Base-by-base conservation (phyloP, 2,888 invertebrate genomes). In the Leistus spinibarbis region DNA sequence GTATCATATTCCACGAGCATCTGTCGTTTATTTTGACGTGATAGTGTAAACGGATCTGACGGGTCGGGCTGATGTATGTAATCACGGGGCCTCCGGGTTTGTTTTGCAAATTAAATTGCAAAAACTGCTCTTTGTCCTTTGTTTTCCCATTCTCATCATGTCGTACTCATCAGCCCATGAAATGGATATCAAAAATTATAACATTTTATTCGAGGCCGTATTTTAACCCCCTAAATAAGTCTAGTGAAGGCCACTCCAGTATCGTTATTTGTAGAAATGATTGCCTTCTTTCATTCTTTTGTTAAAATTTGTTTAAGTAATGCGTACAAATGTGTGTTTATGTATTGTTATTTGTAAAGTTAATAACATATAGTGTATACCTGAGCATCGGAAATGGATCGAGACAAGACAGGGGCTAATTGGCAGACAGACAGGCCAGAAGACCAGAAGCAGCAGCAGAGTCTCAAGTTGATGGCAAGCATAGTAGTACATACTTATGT, bases 381-480 rank as follows among this genome's bases (percentile, higher is more conserved):
- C 63, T 24, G 54, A 13, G 16, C 17, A 27, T 54, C 56, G 68
- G 56, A 75, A 75, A 75, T 75, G 75, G 68, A 75, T 69, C 68
- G 69, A 54, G 63, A 63, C 62, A 69, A 75, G 69, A 67, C 77
- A 71, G 78, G 76, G 78, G 77, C 79, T 80, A 80, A 80, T 80
- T 80, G 79, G 77, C 75, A 72, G 40, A 79, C 78, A 81, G n/a
- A n/a, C n/a, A n/a, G n/a, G n/a, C n/a, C n/a, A n/a, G n/a, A n/a
- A 81, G 81, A 80, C 81, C 79, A 79, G 81, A 78, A 81, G 81
- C 81, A 77, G 65, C 57, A 23, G n/a, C n/a, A n/a, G n/a, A n/a
- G 65, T 57, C 72, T 62, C 72, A 56, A 77, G 66, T 76, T 77
- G 74, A 79, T 16, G 24, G 72, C 77, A 78, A 78, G 77, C 77